Conservation (phyloP, 2,797 vertebrate species). For the Macroramphosus scolopax region DNA sequence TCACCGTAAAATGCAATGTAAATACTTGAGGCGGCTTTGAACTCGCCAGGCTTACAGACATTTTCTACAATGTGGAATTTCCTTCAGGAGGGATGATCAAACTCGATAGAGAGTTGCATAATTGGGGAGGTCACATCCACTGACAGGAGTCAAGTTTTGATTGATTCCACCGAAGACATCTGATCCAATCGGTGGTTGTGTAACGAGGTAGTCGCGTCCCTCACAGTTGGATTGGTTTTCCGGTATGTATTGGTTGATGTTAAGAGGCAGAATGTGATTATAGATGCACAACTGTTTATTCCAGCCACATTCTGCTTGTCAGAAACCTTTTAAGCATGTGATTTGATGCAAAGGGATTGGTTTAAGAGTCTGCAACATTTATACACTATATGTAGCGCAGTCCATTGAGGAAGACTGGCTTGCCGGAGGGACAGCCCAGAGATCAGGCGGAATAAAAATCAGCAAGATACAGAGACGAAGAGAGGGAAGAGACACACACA, state of each 20-base stretch:
- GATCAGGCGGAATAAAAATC: constrained; percentile 62
- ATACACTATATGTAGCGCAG: constrained; percentile 46
- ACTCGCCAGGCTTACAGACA: neutral
- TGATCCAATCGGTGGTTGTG: neutral
- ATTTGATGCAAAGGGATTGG: constrained; percentile 6
- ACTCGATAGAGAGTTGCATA: no score
- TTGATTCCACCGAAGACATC: neutral
- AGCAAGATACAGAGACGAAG: constrained; percentile 10
- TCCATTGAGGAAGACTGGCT: constrained; percentile 36
- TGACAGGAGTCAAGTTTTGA: neutral
- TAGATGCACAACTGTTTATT: neutral
- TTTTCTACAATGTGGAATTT: neutral
- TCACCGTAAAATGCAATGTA: neutral
- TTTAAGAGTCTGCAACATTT: constrained; percentile 55
- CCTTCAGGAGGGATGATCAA: neutral
- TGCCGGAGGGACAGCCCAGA: constrained; percentile 41
- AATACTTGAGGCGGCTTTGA: constrained; percentile 3
- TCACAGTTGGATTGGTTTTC: neutral
- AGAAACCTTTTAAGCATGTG: neutral
- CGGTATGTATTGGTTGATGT: neutral
- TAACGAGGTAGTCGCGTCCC: neutral
- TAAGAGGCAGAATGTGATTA: no score
- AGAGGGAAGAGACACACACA: no score
- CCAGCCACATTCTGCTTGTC: constrained; percentile 7
- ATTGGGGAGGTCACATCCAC: neutral